Percentiles rank a stretch among this genome's conserved stretches.
Conservation (phyloP, 2,888 invertebrate species). For the Platerodrilus igneus region DNA sequence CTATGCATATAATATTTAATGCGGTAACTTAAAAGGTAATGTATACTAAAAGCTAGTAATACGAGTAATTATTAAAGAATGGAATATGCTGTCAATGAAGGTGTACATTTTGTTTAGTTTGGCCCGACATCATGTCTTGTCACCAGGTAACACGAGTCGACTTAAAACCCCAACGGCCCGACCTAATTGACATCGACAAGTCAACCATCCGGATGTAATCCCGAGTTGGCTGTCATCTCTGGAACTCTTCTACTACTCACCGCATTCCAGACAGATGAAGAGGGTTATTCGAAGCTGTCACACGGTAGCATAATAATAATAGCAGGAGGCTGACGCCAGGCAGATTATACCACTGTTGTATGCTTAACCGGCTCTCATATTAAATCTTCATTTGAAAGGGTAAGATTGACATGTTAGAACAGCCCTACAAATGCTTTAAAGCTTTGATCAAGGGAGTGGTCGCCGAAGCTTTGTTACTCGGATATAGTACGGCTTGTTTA, state of each 20-base stretch:
- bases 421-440: constrained; percentile 22
- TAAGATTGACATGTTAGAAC: constrained; percentile 26
- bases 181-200: constrained; percentile 49
- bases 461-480: constrained; percentile 23
- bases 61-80: constrained; percentile 38
- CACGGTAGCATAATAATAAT: constrained; percentile 45
- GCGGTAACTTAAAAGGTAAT: too few relatives aligned
- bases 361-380: constrained; percentile 25
- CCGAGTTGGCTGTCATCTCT: constrained; percentile 42
- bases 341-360: constrained; percentile 34
- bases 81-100: constrained; percentile 37
- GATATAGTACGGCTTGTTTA: constrained; percentile 26
- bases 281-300: constrained; percentile 44
- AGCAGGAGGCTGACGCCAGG: constrained; percentile 43
- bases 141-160: constrained; percentile 44
- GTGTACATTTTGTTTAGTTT: constrained; percentile 42
- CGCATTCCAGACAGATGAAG: constrained; percentile 36
- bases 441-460: constrained; percentile 26
- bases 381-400: constrained; percentile 24
- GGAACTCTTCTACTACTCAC: constrained; percentile 23
- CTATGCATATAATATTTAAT: too few relatives aligned
- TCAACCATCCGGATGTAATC: constrained; percentile 48
- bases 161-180: constrained; percentile 39
- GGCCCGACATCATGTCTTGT: constrained; percentile 33
- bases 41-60: constrained; percentile 21